phyloP scores from a whole-genome alignment of 2,797 vertebrate species.

The Propithecus deckenii region DNA sequence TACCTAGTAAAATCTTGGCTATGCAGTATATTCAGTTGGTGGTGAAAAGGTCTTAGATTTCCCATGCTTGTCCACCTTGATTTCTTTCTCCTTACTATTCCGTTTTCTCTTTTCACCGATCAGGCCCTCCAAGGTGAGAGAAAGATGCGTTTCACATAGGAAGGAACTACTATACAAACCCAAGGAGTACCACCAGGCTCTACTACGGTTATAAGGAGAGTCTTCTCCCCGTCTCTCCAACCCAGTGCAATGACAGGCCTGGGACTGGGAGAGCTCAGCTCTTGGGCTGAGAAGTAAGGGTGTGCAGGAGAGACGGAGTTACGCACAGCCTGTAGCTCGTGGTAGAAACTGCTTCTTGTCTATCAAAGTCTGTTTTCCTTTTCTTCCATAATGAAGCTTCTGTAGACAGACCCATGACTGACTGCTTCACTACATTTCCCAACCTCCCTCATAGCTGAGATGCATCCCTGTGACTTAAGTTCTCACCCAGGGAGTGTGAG shows the following conservation, averaged over 20 bases:
- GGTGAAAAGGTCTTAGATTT: background rate
- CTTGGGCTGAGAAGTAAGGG: background rate
- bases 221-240: accelerated
- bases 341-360: background rate
- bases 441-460: background rate
- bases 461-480: background rate
- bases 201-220: background rate
- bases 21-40: background rate
- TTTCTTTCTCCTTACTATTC: background rate
- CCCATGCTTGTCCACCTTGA: background rate
- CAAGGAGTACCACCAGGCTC: background rate
- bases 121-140: background rate
- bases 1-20: background rate
- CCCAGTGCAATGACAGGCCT: background rate
- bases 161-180: background rate
- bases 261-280: background rate
- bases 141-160: background rate
- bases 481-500: background rate
- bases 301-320: background rate
- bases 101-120: background rate
- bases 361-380: background rate
- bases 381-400: background rate
- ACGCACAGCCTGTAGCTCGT: background rate
- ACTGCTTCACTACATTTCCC: background rate
- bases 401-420: background rate